Evolutionary conservation across 2,113 vertebrate species (phyloP).

Genomic region (Bostrychus sinensis): DNA sequence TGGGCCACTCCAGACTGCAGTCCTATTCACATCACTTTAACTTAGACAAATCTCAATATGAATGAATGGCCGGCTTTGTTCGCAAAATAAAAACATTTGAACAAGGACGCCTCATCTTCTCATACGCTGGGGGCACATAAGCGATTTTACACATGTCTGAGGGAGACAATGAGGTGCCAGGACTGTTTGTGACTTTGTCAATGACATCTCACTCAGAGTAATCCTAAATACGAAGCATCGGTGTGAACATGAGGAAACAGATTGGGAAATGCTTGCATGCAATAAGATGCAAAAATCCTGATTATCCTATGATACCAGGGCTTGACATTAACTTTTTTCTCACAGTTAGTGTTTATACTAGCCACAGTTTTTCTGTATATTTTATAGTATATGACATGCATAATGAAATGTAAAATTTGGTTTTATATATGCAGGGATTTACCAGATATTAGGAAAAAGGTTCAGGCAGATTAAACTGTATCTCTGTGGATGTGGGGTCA

Average conservation of each 20-base stretch:
- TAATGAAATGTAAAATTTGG: no score
- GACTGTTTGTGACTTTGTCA: slow-evolving; percentile 14
- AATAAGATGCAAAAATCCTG: no score
- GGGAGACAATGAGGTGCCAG: slow-evolving; percentile 20
- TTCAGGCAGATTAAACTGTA: no score
- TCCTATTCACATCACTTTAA: slow-evolving; percentile 78
- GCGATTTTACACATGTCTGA: slow-evolving; percentile 37
- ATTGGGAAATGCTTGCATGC: slow-evolving; percentile 14
- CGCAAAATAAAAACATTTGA: slow-evolving; percentile 75
- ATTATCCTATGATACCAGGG: no score
- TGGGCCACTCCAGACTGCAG: slow-evolving; percentile 71
- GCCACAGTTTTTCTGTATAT: no score
- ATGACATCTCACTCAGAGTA: slow-evolving; percentile 12
- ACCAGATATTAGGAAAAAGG: no score
- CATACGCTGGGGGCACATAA: slow-evolving; percentile 26
- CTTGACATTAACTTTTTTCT: no score
- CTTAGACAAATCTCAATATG: slow-evolving; percentile 78
- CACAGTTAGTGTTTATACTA: no score
- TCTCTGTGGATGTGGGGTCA: no score
- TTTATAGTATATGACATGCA: no score
- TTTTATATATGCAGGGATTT: no score
- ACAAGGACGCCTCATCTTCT: slow-evolving; percentile 68
- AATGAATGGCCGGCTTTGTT: slow-evolving; percentile 75
- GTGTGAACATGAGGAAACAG: neutral
- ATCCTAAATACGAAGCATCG: slow-evolving; percentile 7